A percentile compares a stretch with the other conserved stretches of the same genome.
Conservation (phyloP, 2,113 vertebrate species). For the Probosciger aterrimus region DNA sequence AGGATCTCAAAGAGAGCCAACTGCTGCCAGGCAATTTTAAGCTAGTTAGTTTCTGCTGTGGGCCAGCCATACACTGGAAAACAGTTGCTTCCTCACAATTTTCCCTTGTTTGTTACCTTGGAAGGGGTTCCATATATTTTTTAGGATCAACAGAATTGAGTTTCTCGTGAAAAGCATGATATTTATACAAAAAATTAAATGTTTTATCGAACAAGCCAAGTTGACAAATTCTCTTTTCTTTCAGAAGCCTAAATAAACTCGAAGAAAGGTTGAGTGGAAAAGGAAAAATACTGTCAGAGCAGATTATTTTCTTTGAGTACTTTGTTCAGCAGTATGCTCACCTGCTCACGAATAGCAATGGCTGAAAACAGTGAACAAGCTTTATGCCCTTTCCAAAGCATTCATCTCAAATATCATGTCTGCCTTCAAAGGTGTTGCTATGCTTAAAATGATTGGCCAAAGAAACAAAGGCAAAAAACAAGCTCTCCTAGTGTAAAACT, state of each 20-base stretch:
- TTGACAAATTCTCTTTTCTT: neutral
- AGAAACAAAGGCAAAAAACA: neutral
- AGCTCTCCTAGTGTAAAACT: neutral
- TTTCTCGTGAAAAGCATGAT: neutral
- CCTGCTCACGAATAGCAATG: neutral
- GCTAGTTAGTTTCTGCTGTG: neutral
- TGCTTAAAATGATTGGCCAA: neutral
- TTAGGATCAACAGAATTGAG: neutral
- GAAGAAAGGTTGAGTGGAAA: neutral
- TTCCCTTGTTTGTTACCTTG: neutral
- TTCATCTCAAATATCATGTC: neutral
- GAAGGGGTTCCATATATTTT: neutral
- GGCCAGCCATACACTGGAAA: neutral
- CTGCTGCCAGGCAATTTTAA: neutral
- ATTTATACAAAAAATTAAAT: neutral
- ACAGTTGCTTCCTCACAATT: neutral
- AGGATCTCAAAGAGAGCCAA: neutral
- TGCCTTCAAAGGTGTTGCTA: neutral
- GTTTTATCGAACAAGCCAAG: neutral
- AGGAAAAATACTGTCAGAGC: neutral
- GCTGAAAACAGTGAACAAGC: neutral
- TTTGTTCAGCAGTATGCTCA: neutral
- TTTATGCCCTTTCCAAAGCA: neutral
- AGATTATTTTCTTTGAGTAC: neutral
- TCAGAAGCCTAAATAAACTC: neutral